Evolutionary conservation across 2,888 invertebrate species (phyloP).

Genomic region (Eupeodes luniger): DNA sequence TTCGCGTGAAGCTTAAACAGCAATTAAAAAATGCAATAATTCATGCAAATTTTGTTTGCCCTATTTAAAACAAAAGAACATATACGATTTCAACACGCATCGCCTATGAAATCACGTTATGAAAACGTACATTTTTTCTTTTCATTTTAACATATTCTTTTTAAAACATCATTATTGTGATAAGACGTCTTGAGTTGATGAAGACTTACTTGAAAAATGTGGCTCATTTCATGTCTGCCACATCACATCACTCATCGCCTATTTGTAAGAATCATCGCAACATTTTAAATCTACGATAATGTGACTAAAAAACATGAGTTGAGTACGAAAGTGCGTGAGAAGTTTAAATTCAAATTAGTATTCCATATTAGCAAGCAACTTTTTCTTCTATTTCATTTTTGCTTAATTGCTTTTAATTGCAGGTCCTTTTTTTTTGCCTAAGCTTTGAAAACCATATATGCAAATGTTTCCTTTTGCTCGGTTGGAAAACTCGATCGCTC

Average conservation of each 20-base stretch:
- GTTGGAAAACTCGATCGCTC: constrained; percentile 5
- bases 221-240: background rate
- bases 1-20: background rate
- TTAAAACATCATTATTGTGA: background rate
- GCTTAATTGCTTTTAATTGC: constrained; percentile 31
- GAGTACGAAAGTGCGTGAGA: constrained; percentile 12
- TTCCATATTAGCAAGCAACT: background rate
- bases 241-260: background rate
- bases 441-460: background rate
- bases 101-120: background rate
- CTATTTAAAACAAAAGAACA: background rate
- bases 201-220: background rate
- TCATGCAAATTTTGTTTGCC: background rate
- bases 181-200: background rate
- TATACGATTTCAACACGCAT: constrained; percentile 13
- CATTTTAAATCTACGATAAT: background rate
- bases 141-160: background rate
- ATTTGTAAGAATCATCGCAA: background rate
- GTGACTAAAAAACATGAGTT: background rate
- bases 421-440: background rate
- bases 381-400: background rate
- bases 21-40: constrained; percentile 31
- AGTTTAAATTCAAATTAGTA: constrained; percentile 7
- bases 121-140: background rate
- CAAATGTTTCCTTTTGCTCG: constrained; percentile 9